These are phyloP conservation scores for Pegoplata infirma DNA, from an alignment of 2,888 invertebrate genomes.

Conservation along the genomic window DNA sequence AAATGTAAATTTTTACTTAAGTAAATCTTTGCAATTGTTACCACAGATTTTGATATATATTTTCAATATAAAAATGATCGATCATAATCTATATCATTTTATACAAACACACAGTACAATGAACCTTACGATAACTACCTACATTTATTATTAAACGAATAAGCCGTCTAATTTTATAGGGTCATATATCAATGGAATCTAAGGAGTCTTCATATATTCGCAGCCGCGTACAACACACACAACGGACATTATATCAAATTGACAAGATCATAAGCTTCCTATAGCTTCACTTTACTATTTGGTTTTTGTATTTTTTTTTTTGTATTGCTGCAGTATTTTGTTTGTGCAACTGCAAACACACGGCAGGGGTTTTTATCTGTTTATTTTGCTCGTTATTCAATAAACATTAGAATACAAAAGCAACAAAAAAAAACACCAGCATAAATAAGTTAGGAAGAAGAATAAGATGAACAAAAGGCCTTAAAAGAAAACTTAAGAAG, in stretches of 20 bases:
- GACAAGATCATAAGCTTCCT: conserved; percentile 61
- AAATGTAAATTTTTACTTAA: too few relatives aligned
- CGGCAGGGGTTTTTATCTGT: conserved; percentile 53
- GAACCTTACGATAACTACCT: conserved; percentile 7
- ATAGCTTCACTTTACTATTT: conserved; percentile 31
- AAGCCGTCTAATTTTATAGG: conserved; percentile 60
- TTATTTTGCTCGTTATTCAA: conserved; percentile 49
- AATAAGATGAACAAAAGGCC: conserved; percentile 44
- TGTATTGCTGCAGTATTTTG: not conserved
- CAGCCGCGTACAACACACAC: conserved; percentile 28
- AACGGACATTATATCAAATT: conserved; percentile 60
- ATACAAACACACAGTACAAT: conserved; percentile 1
- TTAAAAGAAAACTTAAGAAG: conserved; percentile 35
- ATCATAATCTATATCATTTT: conserved; percentile 35
- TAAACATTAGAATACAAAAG: conserved; percentile 49
- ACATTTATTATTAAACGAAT: conserved; percentile 54
- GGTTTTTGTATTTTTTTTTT: not conserved
- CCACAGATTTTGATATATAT: too few relatives aligned
- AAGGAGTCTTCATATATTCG: conserved; percentile 11
- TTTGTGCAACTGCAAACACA: conserved; percentile 37
- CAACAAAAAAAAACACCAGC: conserved; percentile 35
- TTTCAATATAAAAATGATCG: conserved; percentile 31
- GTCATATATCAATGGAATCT: conserved; percentile 54
- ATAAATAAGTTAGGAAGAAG: too few relatives aligned
- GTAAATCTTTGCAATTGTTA: too few relatives aligned